Evolutionary conservation across 2,888 invertebrate genomes (phyloP), one percentile per base, ranked within the genome.

Genomic region (Campopleginae sp.): DNA sequence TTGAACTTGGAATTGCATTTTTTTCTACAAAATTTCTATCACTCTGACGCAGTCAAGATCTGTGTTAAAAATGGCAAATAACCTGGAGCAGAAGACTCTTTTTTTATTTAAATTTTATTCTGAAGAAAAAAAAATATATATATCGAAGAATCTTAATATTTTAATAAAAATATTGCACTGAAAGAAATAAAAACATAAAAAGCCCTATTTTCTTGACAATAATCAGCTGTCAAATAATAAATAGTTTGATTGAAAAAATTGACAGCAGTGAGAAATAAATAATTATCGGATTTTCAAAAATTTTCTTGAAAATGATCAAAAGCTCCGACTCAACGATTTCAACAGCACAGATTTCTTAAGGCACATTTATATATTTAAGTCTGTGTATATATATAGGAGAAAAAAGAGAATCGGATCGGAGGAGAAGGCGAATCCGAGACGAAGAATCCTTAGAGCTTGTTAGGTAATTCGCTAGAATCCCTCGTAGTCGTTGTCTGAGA

Each of bases 361-460:
- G 46, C 27, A 27, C n/a, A 2, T 19, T 4, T 4, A 27, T 31
- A 31, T 68, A 63, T 31, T 44, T 27, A 80, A 23, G 17, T 38
- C 65, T 71, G n/a, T 42, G 14, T 66, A 38, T 38, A 38, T 38
- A 58, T 66, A 38, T 31, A 76, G 44, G 51, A 44, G 31, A 66
- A 66, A 65, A 42, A 33, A n/a, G 33, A 71, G 17, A 54, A 58
- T 66, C 65, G 19, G 77, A 72, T 84, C 27, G 31, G 19, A 58
- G 19, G 5, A 71, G 63, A 79, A 33, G 78, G 48, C 38, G 63
- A 74, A 83, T 66, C 42, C 58, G 51, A 17, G 68, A 70, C 54
- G 27, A 44, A 80, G 65, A 63, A 77, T 66, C 76, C 71, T 84
- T 77, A 80, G 76, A 84, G 80, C 76, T 84, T 77, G 80, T 72